These are phyloP conservation scores for Zygothrica quintamaculata DNA, from an alignment of 2,888 invertebrate species.

Conservation along the genomic window DNA sequence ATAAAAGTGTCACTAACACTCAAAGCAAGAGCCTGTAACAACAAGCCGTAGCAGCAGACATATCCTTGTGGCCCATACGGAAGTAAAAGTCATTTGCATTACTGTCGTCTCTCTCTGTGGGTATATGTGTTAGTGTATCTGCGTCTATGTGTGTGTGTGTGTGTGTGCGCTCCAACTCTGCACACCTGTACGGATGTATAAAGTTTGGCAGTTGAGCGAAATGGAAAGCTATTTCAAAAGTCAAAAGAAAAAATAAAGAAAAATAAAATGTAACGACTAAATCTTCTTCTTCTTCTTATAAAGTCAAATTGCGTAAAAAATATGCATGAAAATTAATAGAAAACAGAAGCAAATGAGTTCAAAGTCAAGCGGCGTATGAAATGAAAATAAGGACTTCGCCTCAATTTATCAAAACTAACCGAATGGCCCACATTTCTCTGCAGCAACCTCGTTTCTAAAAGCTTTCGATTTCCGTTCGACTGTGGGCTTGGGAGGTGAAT, in stretches of 20 bases:
- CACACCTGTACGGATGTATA: conserved; percentile 24
- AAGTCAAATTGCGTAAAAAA: conserved; percentile 62
- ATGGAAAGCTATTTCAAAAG: conserved; percentile 59
- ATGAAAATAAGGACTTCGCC: conserved; percentile 16
- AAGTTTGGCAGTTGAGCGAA: too few relatives aligned
- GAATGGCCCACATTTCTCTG: conserved; percentile 34
- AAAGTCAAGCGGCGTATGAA: conserved; percentile 38
- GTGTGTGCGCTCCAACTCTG: conserved; percentile 11
- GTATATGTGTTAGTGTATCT: conserved; percentile 11
- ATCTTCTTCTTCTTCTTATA: conserved; percentile 19
- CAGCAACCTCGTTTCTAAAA: conserved; percentile 63
- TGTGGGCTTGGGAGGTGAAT: conserved; percentile 10
- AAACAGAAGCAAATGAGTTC: conserved; percentile 57
- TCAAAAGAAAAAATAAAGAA: conserved; percentile 31
- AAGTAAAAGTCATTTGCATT: conserved; percentile 78
- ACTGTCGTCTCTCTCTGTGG: conserved; percentile 44
- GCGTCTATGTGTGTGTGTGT: conserved; percentile 7
- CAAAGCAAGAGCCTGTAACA: conserved; percentile 30
- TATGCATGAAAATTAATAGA: conserved; percentile 41
- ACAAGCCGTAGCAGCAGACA: conserved; percentile 24
- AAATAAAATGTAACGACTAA: conserved; percentile 31
- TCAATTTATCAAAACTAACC: conserved; percentile 30
- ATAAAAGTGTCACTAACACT: conserved; percentile 58
- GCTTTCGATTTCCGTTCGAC: conserved; percentile 73
- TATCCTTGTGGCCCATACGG: conserved; percentile 55